phyloP scores from a whole-genome alignment of 2,888 invertebrate genomes.

The Agrochola litura region DNA sequence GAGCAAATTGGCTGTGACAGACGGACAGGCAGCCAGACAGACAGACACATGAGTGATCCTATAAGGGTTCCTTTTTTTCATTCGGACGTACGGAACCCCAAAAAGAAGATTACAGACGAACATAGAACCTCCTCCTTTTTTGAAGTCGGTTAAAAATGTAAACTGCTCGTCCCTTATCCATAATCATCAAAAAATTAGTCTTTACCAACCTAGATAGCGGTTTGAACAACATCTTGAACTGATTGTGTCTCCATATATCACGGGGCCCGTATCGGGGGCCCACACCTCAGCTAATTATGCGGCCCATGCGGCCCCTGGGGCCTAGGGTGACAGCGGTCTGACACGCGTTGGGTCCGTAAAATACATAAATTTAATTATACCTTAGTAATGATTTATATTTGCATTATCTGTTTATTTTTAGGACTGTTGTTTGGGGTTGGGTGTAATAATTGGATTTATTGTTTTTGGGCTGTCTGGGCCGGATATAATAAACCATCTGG shows the following conservation, averaged over 20 bases:
- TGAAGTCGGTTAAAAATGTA: neutral
- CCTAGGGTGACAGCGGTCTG: slow-evolving; percentile 58
- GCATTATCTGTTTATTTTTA: slow-evolving; percentile 41
- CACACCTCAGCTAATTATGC: slow-evolving; percentile 62
- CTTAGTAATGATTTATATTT: slow-evolving; percentile 54
- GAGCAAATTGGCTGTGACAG: too few species aligned
- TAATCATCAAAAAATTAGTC: slow-evolving; percentile 35
- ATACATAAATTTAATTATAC: slow-evolving; percentile 59
- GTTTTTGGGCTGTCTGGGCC: slow-evolving; percentile 3
- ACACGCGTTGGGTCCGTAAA: slow-evolving; percentile 39
- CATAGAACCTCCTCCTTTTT: too few species aligned
- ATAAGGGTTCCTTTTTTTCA: too few species aligned
- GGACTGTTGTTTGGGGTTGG: neutral
- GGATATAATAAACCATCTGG: slow-evolving; percentile 20
- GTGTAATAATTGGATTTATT: slow-evolving; percentile 33
- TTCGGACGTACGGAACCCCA: too few species aligned
- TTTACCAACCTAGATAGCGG: slow-evolving; percentile 24
- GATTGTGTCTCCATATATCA: slow-evolving; percentile 58
- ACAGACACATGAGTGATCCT: too few species aligned
- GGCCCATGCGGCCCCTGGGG: slow-evolving; percentile 31
- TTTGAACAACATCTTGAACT: slow-evolving; percentile 47
- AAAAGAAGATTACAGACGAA: too few species aligned
- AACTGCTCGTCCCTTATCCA: neutral
- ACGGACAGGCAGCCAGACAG: too few species aligned
- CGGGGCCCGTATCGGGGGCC: slow-evolving; percentile 24